Percentiles rank a stretch among this genome's conserved stretches.
phyloP scores from a whole-genome alignment of 2,888 invertebrate genomes.

The Ryuthela nishihirai region DNA sequence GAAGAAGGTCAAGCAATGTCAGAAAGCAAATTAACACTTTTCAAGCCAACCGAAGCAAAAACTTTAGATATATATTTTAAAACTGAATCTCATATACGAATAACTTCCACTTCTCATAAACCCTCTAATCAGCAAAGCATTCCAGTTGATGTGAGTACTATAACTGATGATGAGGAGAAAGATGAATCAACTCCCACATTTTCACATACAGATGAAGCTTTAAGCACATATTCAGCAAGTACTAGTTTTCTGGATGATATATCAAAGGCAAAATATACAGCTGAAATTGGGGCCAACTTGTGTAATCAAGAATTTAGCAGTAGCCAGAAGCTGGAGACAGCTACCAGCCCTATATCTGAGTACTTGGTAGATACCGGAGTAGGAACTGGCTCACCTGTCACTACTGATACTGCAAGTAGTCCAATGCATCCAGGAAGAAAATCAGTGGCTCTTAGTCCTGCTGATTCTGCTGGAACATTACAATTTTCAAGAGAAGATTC shows the following conservation, averaged over 20 bases:
- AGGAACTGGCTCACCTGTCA: constrained; percentile 27
- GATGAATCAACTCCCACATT: not conserved
- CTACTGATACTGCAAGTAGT: constrained; percentile 33
- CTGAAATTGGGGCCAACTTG: too few species aligned
- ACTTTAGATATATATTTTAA: constrained; percentile 3
- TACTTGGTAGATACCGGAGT: constrained; percentile 28
- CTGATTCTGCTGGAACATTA: constrained; percentile 3
- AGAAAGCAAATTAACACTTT: constrained; percentile 1
- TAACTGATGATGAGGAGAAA: not conserved
- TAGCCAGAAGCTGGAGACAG: constrained; percentile 29
- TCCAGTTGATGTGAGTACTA: not conserved
- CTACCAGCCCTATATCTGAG: constrained; percentile 33
- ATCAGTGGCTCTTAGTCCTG: constrained; percentile 19
- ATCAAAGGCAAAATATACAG: too few species aligned
- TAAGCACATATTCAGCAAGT: too few species aligned
- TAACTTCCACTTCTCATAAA: not conserved
- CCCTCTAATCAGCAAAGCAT: not conserved
- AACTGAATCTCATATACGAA: not conserved
- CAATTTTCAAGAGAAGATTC: constrained; percentile 12
- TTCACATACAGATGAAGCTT: not conserved
- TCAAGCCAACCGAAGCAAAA: not conserved
- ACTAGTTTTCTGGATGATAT: too few species aligned
- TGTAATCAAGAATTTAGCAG: too few species aligned
- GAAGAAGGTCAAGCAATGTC: not conserved
- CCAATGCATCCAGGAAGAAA: constrained; percentile 20